A percentile compares a stretch with the other conserved stretches of the same genome.
phyloP scores from a whole-genome alignment of 2,888 invertebrate genomes.

The Heliconius ethilla region DNA sequence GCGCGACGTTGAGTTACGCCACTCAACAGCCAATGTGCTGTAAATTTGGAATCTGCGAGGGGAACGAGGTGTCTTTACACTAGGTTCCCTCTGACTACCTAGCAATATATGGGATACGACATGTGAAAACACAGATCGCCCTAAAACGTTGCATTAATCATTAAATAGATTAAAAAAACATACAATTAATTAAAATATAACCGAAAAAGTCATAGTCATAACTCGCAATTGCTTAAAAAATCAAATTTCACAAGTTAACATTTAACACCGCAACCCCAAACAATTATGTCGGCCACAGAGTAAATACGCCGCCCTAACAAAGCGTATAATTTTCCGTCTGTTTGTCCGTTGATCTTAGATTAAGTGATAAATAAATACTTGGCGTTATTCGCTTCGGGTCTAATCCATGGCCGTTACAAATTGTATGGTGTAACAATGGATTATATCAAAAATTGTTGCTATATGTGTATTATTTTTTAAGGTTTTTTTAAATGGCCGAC shows the following conservation, averaged over 20 bases:
- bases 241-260: slow-evolving; percentile 32
- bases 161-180: too few relatives aligned
- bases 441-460: background rate
- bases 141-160: background rate
- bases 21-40: background rate
- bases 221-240: background rate
- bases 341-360: slow-evolving; percentile 71
- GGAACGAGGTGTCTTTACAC: background rate
- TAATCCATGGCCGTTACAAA: slow-evolving; percentile 34
- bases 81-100: background rate
- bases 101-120: background rate
- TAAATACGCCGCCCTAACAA: slow-evolving; percentile 55
- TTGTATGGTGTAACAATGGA: slow-evolving; percentile 21
- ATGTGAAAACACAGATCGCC: background rate
- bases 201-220: background rate
- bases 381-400: slow-evolving; percentile 71
- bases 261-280: slow-evolving; percentile 31
- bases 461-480: background rate
- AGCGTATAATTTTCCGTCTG: slow-evolving; percentile 73
- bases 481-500: background rate
- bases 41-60: background rate
- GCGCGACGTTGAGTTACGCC: too few relatives aligned
- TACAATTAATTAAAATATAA: background rate
- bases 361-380: slow-evolving; percentile 79
- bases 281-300: slow-evolving; percentile 31